Base-by-base conservation (phyloP, 1,140 invertebrate species). In the Drosophila sp. region DNA sequence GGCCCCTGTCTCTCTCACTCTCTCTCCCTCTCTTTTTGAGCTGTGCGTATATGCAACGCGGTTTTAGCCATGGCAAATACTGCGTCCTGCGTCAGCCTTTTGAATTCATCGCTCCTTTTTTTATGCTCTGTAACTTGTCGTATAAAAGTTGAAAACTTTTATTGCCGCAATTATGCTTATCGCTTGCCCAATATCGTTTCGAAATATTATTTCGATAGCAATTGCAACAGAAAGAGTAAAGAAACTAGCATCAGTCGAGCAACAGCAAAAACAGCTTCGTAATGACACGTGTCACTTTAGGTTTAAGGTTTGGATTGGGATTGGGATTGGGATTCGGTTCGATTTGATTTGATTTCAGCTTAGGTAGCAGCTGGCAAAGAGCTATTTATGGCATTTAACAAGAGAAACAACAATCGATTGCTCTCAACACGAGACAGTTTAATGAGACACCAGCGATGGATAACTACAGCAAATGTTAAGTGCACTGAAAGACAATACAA, bases 81-180 rank as follows among this genome's bases (percentile, higher is more conserved):
- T 66, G 53, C 41, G n/a, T 77, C 41, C 29, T n/a, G 25, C 58
- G 59, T 38, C 50, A 25, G 40, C 14, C 13, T 14, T 67, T 40
- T 56, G 32, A 32, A 41, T 21, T 34, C 21, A 56, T 59, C 27
- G 61, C 61, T 43, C 2, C 32, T 11, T 40, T 50, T 51, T 46
- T 63, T 65, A 54, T 63, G 69, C 59, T 50, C 53, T 71, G 66
- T 57, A 61, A 64, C 78, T 69, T 69, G 70, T 82, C 70, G 87
- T 72, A 81, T 78, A 87, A 64, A 90, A 82, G 82, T 82, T 82
- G 84, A 77, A 79, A 90, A 80, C 87, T 90, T 90, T 90, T 90
- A 90, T 90, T 90, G 87, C 78, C 50, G 76, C 87, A 90, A 90
- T 90, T 90, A 90, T 90, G 76, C 87, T 90, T 90, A 90, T 90